A percentile compares a stretch with the other conserved stretches of the same genome.
Evolutionary conservation across 2,113 vertebrate genomes (phyloP).

Genomic region (Halichoeres trimaculatus): DNA sequence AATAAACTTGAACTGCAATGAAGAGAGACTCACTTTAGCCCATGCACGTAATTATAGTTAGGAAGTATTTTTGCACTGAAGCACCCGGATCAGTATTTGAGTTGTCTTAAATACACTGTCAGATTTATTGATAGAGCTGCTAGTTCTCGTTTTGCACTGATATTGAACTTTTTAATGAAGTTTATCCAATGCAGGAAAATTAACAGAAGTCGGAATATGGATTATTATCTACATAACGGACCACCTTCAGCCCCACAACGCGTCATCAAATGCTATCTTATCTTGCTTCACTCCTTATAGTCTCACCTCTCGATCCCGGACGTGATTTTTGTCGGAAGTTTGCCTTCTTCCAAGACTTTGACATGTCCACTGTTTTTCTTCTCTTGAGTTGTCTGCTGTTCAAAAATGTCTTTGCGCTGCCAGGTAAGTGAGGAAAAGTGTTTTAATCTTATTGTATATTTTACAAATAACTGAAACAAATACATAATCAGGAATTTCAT

Average conservation of each 20-base stretch:
- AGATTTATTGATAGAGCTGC: background rate
- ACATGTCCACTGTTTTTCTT: slow-evolving; percentile 54
- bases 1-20: too few species aligned
- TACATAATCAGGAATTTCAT: background rate
- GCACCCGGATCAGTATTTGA: background rate
- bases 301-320: slow-evolving; percentile 24
- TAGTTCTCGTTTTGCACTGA: background rate
- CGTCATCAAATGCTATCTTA: slow-evolving; percentile 50
- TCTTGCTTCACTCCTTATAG: slow-evolving; percentile 41
- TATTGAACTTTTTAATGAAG: too few species aligned
- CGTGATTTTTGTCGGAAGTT: slow-evolving; percentile 9
- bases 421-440: too few species aligned
- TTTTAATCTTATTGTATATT: too few species aligned
- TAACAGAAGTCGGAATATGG: too few species aligned
- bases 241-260: background rate
- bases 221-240: background rate
- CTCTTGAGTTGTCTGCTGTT: slow-evolving; percentile 57
- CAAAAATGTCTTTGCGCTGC: slow-evolving; percentile 31
- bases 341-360: slow-evolving; percentile 15
- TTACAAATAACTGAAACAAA: too few species aligned
- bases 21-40: too few species aligned
- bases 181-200: too few species aligned
- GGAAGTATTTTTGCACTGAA: background rate
- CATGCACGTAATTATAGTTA: slow-evolving; percentile 22
- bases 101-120: background rate